Conservation (phyloP, 2,113 vertebrate species). For the Dromaius novaehollandiae region DNA sequence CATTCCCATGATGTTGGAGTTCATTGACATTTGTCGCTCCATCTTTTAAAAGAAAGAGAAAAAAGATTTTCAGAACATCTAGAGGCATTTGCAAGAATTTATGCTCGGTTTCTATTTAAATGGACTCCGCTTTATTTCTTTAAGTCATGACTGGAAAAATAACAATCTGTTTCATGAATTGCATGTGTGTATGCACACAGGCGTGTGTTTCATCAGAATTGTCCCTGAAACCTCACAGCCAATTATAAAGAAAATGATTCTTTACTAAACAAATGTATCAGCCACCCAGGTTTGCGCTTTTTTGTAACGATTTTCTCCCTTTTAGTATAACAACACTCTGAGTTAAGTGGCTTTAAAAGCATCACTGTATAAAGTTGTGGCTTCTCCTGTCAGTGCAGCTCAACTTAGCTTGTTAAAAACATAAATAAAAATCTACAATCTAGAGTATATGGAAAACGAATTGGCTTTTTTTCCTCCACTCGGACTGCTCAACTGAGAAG, state of each 20-base stretch:
- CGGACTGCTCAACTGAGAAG: not conserved
- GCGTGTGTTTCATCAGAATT: slow-evolving; percentile 48
- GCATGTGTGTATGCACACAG: not conserved
- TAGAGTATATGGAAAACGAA: not conserved
- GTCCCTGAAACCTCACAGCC: slow-evolving; percentile 22
- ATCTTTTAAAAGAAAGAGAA: slow-evolving; percentile 81
- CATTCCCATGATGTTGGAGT: slow-evolving; percentile 97
- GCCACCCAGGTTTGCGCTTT: not conserved
- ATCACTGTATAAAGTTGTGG: slow-evolving; percentile 66
- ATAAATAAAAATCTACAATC: slow-evolving; percentile 58
- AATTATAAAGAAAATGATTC: slow-evolving; percentile 42
- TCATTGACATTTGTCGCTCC: slow-evolving; percentile 99
- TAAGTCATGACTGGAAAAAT: slow-evolving; percentile 36
- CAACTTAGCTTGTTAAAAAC: slow-evolving; percentile 42
- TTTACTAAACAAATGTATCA: slow-evolving; percentile 53
- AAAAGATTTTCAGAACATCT: slow-evolving; percentile 17
- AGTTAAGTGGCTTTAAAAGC: slow-evolving; percentile 64
- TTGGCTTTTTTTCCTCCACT: slow-evolving; percentile 5
- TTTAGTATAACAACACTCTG: slow-evolving; percentile 41
- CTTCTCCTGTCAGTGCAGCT: slow-evolving; percentile 23
- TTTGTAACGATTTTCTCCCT: slow-evolving; percentile 42
- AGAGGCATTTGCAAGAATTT: not conserved
- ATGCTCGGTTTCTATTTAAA: slow-evolving; percentile 1
- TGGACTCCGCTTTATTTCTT: slow-evolving; percentile 32
- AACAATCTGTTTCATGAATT: slow-evolving; percentile 26